These are phyloP conservation scores for Dryobotodes eremita DNA, from an alignment of 2,888 invertebrate genomes.

Conservation along the genomic window DNA sequence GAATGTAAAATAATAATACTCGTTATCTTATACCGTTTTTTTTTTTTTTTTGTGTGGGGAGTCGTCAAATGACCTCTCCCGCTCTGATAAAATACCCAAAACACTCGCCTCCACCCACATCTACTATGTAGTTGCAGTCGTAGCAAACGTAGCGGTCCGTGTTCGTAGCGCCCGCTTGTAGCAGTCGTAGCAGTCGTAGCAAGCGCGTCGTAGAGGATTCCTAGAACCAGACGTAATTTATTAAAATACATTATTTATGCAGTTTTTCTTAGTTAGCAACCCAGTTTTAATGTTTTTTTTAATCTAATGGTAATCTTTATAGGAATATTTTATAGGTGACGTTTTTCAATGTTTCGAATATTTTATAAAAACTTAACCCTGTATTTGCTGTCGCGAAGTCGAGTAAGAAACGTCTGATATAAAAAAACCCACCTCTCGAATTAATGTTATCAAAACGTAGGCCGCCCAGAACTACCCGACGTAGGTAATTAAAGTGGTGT, in stretches of 20 bases:
- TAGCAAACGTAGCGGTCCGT: constrained; percentile 14
- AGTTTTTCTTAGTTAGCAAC: background rate
- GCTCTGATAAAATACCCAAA: background rate
- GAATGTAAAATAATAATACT: background rate
- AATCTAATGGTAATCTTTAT: background rate
- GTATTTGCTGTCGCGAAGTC: background rate
- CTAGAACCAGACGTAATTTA: background rate
- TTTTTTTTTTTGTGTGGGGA: too few relatives aligned
- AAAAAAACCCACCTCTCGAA: constrained; percentile 9
- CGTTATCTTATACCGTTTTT: background rate
- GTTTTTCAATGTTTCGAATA: background rate
- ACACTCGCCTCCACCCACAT: background rate
- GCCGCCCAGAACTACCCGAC: background rate
- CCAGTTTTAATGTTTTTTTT: background rate
- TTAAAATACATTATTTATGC: constrained; percentile 5
- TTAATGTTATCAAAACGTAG: background rate
- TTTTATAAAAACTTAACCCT: background rate
- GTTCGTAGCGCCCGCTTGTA: constrained; percentile 36
- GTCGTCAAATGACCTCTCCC: too few relatives aligned
- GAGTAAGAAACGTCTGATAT: background rate
- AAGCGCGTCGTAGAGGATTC: constrained; percentile 31
- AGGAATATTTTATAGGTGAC: background rate
- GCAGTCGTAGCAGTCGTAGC: constrained; percentile 42
- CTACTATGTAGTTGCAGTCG: background rate
- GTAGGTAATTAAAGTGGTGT: constrained; percentile 57